These are phyloP conservation scores for Microchirus variegatus DNA, from an alignment of 2,797 vertebrate species.

Conservation along the genomic window DNA sequence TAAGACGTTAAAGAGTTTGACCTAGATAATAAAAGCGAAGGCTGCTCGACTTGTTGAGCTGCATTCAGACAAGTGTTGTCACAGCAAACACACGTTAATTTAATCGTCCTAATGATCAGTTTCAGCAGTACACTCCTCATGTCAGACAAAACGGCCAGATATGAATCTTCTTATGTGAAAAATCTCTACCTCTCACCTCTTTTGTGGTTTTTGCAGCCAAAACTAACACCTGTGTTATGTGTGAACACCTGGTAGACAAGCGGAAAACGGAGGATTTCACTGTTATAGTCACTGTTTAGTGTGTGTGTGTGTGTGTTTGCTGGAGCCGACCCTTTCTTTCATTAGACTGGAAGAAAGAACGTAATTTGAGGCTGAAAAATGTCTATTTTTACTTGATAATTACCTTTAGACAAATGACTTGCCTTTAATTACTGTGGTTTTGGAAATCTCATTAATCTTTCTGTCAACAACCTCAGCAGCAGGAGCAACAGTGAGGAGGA, in stretches of 20 bases:
- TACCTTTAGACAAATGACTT: slow-evolving; percentile 11
- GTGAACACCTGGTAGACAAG: neutral
- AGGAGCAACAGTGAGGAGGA: slow-evolving; percentile 17
- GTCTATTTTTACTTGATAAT: slow-evolving; percentile 19
- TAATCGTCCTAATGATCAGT: neutral
- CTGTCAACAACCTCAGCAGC: slow-evolving; percentile 4
- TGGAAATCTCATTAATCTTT: slow-evolving; percentile 33
- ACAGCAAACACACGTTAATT: slow-evolving; percentile 28
- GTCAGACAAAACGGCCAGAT: neutral
- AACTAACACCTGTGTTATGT: neutral
- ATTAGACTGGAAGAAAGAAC: neutral
- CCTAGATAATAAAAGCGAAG: slow-evolving; percentile 10
- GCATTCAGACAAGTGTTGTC: slow-evolving; percentile 23
- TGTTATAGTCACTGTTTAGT: neutral
- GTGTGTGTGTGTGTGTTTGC: too few species aligned
- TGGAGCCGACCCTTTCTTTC: too few species aligned
- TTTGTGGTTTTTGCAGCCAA: neutral
- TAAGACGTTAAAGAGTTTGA: slow-evolving; percentile 8
- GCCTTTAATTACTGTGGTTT: slow-evolving; percentile 48
- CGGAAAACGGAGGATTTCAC: neutral
- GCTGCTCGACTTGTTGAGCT: slow-evolving; percentile 30
- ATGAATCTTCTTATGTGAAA: too few species aligned
- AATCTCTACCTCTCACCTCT: too few species aligned
- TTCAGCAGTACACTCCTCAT: neutral
- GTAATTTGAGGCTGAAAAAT: slow-evolving; percentile 13